A percentile compares a stretch with the other conserved stretches of the same genome.
phyloP scores from a whole-genome alignment of 2,113 vertebrate species.

The Elephas maximus region DNA sequence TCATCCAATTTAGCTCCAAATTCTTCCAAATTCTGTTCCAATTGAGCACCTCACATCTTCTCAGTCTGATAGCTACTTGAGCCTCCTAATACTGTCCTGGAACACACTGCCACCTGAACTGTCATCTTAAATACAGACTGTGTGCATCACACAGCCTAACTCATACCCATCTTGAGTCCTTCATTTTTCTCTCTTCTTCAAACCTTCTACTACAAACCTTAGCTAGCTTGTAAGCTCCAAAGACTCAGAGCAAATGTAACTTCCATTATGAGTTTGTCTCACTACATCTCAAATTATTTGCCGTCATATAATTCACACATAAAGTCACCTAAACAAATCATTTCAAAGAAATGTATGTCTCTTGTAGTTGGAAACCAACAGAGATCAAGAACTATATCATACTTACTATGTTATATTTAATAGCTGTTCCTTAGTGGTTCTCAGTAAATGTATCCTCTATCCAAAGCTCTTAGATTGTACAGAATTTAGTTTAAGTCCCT shows the following conservation, averaged over 20 bases:
- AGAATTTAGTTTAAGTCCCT: neutral
- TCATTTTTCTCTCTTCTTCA: neutral
- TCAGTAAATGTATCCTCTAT: neutral
- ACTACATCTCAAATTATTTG: constrained; percentile 13
- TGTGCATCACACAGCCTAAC: neutral
- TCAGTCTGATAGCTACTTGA: neutral
- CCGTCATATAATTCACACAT: neutral
- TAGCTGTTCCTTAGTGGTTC: neutral
- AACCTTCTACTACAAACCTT: neutral
- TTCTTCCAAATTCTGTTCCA: neutral
- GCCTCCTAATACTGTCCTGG: neutral
- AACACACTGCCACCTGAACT: neutral
- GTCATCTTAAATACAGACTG: neutral
- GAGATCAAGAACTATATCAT: neutral
- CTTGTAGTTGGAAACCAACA: neutral
- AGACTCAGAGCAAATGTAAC: constrained; percentile 14
- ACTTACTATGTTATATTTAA: neutral
- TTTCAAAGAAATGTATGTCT: neutral
- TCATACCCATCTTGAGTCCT: neutral
- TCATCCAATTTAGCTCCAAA: neutral
- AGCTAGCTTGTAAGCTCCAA: neutral
- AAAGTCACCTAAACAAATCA: constrained; percentile 14
- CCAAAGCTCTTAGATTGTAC: neutral
- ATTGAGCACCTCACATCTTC: neutral
- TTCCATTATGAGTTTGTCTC: neutral